phyloP scores from a whole-genome alignment of 2,113 vertebrate genomes.

The Aegotheles bennettii region DNA sequence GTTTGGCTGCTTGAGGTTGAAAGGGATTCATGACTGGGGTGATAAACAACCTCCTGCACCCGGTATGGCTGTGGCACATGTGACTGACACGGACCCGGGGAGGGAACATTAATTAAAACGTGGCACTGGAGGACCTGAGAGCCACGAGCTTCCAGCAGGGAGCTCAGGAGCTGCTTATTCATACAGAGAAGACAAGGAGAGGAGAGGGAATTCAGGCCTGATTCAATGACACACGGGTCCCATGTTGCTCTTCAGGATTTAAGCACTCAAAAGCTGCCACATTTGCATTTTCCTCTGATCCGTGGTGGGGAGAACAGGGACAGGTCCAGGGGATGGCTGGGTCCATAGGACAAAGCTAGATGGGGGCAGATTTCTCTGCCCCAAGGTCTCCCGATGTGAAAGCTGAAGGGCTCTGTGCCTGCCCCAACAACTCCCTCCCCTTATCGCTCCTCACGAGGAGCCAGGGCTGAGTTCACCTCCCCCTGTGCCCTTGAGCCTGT shows the following conservation, averaged over 20 bases:
- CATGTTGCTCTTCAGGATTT: fast-evolving
- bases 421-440: fast-evolving
- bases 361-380: background rate
- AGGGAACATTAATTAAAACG: background rate
- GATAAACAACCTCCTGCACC: background rate
- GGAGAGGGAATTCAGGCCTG: background rate
- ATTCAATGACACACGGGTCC: background rate
- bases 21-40: background rate
- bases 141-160: background rate
- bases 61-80: background rate
- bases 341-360: background rate
- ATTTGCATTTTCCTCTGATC: background rate
- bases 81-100: background rate
- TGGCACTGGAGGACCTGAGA: background rate
- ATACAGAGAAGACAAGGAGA: background rate
- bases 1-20: background rate
- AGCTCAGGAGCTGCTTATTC: background rate
- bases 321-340: background rate
- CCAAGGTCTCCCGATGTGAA: background rate
- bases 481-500: background rate
- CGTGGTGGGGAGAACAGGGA: background rate
- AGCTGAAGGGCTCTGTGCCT: background rate
- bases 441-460: background rate
- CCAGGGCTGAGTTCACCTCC: background rate
- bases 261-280: background rate